Percentiles rank a stretch among this genome's conserved stretches.
phyloP scores from a whole-genome alignment of 2,113 vertebrate species.

The Choloepus hoffmanni region DNA sequence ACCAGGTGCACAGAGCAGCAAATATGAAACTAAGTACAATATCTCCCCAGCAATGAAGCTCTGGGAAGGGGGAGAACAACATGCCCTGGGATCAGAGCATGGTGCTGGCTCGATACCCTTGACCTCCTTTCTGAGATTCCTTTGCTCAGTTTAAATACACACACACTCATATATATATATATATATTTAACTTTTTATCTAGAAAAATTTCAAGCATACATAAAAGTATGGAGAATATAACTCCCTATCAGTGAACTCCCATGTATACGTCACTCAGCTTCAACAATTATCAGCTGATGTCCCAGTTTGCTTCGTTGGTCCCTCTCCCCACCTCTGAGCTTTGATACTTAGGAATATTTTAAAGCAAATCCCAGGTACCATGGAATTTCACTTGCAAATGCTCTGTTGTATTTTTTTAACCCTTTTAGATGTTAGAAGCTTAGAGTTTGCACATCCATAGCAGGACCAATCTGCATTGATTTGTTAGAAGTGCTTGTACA shows the following conservation, averaged over 20 bases:
- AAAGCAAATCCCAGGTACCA: neutral
- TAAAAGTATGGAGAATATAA: neutral
- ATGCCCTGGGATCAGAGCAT: neutral
- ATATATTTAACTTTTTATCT: neutral
- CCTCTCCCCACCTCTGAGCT: neutral
- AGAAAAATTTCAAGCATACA: neutral
- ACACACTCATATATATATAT: too few species aligned
- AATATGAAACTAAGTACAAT: fast-evolving
- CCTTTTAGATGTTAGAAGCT: neutral
- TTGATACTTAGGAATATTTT: neutral
- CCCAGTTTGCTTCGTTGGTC: neutral
- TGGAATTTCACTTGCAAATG: neutral
- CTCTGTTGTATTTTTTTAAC: neutral
- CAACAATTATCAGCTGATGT: neutral
- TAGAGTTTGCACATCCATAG: neutral
- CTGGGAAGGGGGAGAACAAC: neutral
- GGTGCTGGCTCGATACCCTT: neutral
- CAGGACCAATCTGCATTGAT: neutral
- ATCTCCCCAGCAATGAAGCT: neutral
- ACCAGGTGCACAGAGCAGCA: too few species aligned
- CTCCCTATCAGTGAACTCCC: neutral
- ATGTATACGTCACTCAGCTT: neutral
- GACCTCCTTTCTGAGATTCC: neutral
- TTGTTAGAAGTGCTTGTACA: too few species aligned
- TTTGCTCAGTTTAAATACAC: neutral